Evolutionary conservation across 1,140 invertebrate species (phyloP).

Genomic region (Sitobion miscanthi): DNA sequence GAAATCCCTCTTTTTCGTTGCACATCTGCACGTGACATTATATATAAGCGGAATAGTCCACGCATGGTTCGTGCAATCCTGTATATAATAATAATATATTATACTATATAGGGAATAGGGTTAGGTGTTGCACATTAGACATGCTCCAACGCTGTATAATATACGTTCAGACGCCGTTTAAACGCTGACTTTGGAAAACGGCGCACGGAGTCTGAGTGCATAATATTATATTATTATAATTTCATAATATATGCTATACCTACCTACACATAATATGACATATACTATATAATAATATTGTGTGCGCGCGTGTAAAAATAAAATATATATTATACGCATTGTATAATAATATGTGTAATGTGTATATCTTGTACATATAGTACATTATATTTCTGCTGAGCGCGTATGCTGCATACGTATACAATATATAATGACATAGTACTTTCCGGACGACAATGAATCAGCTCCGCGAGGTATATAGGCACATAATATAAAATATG

Average conservation of each 20-base stretch:
- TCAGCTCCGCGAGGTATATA: conserved; percentile 1
- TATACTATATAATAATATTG: background rate
- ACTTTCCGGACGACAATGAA: conserved; percentile 13
- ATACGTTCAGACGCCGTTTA: background rate
- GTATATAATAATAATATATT: background rate
- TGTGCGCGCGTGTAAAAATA: background rate
- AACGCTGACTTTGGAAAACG: background rate
- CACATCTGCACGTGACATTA: too few species aligned
- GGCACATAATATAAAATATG: background rate
- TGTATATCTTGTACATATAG: background rate
- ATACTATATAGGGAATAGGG: too few species aligned
- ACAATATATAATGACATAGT: conserved; percentile 2
- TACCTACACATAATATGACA: background rate
- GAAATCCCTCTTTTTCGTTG: background rate
- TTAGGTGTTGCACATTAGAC: background rate
- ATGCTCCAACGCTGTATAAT: background rate
- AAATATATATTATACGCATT: background rate
- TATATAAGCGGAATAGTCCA: background rate
- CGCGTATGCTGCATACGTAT: background rate
- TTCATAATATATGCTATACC: background rate
- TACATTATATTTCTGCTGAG: background rate
- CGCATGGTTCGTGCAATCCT: background rate
- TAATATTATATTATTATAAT: conserved; percentile 4
- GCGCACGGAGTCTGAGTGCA: background rate
- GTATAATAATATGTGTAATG: background rate